phyloP scores from a whole-genome alignment of 2,113 vertebrate genomes.

The Microtus richardsoni region DNA sequence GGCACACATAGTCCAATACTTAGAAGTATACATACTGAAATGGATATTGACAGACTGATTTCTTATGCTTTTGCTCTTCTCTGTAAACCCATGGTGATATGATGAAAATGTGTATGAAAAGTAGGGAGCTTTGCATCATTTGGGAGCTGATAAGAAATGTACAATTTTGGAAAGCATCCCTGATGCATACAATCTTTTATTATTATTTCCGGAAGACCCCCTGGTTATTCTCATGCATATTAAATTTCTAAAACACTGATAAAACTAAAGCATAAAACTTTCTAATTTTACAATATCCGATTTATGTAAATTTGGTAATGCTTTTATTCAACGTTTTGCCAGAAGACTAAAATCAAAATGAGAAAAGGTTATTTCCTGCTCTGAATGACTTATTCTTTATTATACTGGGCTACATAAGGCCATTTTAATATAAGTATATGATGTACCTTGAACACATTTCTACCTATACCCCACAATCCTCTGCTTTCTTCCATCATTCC shows the following conservation, averaged over 20 bases:
- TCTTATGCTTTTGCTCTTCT: background rate
- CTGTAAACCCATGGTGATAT: background rate
- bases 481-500: background rate
- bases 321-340: conserved; percentile 1
- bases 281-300: background rate
- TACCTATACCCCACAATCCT: background rate
- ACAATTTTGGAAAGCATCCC: conserved; percentile 1
- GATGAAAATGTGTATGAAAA: conserved; percentile 25
- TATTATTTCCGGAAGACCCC: background rate
- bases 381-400: background rate
- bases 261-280: background rate
- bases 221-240: background rate
- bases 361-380: background rate
- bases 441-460: background rate
- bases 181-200: background rate
- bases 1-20: background rate
- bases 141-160: background rate
- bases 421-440: background rate
- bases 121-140: background rate
- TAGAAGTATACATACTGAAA: background rate
- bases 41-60: background rate
- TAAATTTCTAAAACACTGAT: conserved; percentile 7
- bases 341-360: conserved; percentile 26
- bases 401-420: background rate
- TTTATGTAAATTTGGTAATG: conserved; percentile 29